These are phyloP conservation scores for Caradrina kadenii DNA, from an alignment of 2,888 invertebrate genomes.

Conservation along the genomic window DNA sequence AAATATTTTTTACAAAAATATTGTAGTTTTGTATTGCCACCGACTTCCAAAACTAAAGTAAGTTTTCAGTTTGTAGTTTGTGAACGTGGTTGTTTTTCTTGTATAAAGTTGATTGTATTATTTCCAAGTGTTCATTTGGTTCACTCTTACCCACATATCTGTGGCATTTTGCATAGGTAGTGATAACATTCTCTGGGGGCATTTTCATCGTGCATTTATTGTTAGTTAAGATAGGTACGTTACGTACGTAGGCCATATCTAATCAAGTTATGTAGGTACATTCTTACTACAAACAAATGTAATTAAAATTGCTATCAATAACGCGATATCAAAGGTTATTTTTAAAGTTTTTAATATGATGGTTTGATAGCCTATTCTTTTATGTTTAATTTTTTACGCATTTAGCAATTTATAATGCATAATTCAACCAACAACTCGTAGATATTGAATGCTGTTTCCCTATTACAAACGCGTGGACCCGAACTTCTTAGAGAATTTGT, in stretches of 20 bases:
- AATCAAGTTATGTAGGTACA: constrained; percentile 32
- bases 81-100: no score
- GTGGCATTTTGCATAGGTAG: not conserved
- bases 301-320: constrained; percentile 56
- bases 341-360: constrained; percentile 19
- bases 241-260: constrained; percentile 24
- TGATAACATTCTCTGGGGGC: constrained; percentile 5
- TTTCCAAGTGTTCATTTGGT: not conserved
- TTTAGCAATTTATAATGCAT: not conserved
- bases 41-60: no score
- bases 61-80: no score
- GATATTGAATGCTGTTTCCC: not conserved
- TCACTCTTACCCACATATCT: not conserved
- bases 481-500: no score
- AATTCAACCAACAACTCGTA: constrained; percentile 7
- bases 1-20: no score
- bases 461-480: no score
- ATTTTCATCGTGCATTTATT: not conserved
- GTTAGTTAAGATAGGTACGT: not conserved
- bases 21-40: no score
- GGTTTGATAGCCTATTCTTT: constrained; percentile 1
- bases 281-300: constrained; percentile 42
- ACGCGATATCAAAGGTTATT: constrained; percentile 34
- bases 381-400: constrained; percentile 11
- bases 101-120: not conserved